Evolutionary conservation across 2,888 invertebrate genomes (phyloP).

Genomic region (Nymphalis c-album): DNA sequence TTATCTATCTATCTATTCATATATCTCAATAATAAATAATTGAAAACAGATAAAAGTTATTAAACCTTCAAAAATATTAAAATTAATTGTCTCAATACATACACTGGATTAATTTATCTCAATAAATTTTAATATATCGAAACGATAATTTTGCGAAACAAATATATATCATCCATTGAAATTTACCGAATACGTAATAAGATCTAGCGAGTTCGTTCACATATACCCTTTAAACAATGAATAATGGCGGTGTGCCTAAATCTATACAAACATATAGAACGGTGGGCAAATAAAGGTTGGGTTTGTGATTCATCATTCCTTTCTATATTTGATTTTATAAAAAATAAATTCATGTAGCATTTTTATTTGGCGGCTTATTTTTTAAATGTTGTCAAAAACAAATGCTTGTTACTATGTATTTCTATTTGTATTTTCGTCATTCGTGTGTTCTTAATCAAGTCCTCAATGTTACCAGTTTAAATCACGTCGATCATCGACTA

Average conservation of each 20-base stretch:
- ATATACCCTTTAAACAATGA: slow-evolving; percentile 9
- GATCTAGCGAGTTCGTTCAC: slow-evolving; percentile 7
- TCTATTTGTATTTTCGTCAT: no score
- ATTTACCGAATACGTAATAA: slow-evolving; percentile 8
- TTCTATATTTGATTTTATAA: background rate
- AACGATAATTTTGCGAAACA: slow-evolving; percentile 2
- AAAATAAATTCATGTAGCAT: background rate
- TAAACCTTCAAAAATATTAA: background rate
- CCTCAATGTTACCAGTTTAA: no score
- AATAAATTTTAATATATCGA: background rate
- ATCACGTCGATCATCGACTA: no score
- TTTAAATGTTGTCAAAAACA: background rate
- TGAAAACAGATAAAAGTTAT: background rate
- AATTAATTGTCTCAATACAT: background rate
- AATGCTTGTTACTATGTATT: no score
- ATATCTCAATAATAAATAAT: no score
- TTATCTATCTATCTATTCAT: no score
- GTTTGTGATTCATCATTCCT: slow-evolving; percentile 7
- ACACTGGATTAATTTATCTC: slow-evolving; percentile 1
- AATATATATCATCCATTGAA: slow-evolving; percentile 5
- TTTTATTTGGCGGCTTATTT: background rate
- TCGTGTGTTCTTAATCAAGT: no score
- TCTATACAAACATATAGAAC: background rate
- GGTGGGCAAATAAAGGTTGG: slow-evolving; percentile 8
- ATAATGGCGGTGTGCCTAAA: slow-evolving; percentile 8